phyloP scores from a whole-genome alignment of 92 coral and sea anemone species.

The Blastomussa wellsi region DNA sequence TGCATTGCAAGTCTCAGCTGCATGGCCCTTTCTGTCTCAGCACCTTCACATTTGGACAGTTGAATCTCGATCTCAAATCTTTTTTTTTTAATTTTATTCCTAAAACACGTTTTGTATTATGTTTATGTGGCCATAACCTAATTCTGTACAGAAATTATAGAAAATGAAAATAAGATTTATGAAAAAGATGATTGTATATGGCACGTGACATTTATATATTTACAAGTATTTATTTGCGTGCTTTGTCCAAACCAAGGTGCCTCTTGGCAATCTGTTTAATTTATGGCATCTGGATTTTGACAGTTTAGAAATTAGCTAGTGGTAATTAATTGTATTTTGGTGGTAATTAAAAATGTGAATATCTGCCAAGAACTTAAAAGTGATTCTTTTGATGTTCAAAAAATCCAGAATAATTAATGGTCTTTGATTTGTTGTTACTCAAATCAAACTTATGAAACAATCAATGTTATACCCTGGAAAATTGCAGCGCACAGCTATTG shows the following conservation, averaged over 20 bases:
- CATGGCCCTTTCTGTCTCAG: too few relatives aligned
- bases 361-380: not conserved
- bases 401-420: not conserved
- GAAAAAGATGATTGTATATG: not conserved
- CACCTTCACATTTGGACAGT: not conserved
- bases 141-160: not conserved
- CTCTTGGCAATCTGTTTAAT: not conserved
- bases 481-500: too few relatives aligned
- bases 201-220: slow-evolving; percentile 7
- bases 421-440: not conserved
- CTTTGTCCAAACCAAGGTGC: not conserved
- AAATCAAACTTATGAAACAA: too few relatives aligned
- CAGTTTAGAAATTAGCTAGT: not conserved
- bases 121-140: not conserved
- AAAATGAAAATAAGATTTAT: not conserved
- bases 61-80: not conserved
- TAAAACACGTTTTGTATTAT: not conserved
- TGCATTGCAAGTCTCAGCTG: too few relatives aligned
- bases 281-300: slow-evolving; percentile 3
- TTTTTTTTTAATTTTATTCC: not conserved
- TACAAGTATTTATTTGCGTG: slow-evolving; percentile 29
- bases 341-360: slow-evolving; percentile 10
- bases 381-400: not conserved
- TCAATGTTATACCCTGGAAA: too few relatives aligned
- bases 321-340: not conserved